phyloP scores from a whole-genome alignment of 2,888 invertebrate genomes.

The Catocala nupta region DNA sequence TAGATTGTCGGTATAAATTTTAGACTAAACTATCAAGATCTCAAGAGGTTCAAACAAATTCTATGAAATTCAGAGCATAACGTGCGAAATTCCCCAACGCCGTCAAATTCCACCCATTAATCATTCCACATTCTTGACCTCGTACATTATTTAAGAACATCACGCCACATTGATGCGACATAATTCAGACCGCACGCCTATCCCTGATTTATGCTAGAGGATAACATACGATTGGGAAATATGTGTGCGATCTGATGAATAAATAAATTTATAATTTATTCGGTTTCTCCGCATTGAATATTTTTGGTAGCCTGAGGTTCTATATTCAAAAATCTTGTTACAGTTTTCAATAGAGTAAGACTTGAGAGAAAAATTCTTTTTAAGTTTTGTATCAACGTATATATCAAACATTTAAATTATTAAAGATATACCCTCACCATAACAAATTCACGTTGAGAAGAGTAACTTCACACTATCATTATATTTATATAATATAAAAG shows the following conservation, averaged over 20 bases:
- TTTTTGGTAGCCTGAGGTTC: not conserved
- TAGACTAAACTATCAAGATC: not conserved
- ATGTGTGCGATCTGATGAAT: conserved; percentile 26
- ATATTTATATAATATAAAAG: no score
- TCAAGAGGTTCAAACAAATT: conserved; percentile 6
- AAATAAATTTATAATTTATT: conserved; percentile 30
- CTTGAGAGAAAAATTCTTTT: no score
- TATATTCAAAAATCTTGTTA: not conserved
- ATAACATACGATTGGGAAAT: conserved; percentile 20
- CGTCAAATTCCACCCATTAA: conserved; percentile 13
- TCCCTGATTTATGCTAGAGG: conserved; percentile 27
- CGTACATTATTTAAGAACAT: conserved; percentile 25
- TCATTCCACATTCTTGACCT: conserved; percentile 26
- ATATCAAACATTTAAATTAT: no score
- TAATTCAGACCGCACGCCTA: conserved; percentile 21
- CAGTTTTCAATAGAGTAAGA: not conserved
- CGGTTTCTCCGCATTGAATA: conserved; percentile 2
- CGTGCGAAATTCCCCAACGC: conserved; percentile 9
- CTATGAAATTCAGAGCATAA: conserved; percentile 7
- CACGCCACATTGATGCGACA: conserved; percentile 19
- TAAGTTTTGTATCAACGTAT: no score
- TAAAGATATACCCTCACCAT: no score
- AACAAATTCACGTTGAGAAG: no score
- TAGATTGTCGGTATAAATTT: no score
- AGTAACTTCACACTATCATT: no score